Conservation (phyloP, 2,113 vertebrate species). For the Grantiella picta region DNA sequence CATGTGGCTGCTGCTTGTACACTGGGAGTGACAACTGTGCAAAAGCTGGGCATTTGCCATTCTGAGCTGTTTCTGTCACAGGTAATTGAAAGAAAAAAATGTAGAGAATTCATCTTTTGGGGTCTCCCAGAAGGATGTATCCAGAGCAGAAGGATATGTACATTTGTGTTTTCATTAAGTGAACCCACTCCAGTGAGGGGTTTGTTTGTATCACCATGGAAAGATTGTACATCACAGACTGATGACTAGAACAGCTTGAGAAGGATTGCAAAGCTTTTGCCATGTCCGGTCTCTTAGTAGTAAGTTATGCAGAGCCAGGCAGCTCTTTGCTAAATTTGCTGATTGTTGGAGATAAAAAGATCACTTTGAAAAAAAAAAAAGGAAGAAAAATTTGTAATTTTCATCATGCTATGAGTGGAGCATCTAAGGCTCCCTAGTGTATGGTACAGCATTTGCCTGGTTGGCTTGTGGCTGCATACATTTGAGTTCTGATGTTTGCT, state of each 20-base stretch:
- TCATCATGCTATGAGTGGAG: background rate
- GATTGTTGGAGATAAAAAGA: background rate
- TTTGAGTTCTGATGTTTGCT: background rate
- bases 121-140: background rate
- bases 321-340: background rate
- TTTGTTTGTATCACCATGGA: background rate
- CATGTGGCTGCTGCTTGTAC: background rate
- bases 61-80: conserved; percentile 20
- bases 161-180: background rate
- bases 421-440: background rate
- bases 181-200: background rate
- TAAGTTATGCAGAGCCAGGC: background rate
- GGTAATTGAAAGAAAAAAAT: background rate
- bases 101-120: background rate
- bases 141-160: background rate
- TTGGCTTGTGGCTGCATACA: background rate
- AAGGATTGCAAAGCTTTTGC: background rate
- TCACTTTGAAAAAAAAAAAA: background rate
- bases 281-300: background rate
- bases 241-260: background rate
- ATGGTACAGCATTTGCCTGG: background rate
- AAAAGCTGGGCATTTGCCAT: background rate
- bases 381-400: background rate
- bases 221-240: background rate
- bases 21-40: background rate